Base-by-base conservation (phyloP, 2,113 vertebrate species). In the Alectura lathami region DNA sequence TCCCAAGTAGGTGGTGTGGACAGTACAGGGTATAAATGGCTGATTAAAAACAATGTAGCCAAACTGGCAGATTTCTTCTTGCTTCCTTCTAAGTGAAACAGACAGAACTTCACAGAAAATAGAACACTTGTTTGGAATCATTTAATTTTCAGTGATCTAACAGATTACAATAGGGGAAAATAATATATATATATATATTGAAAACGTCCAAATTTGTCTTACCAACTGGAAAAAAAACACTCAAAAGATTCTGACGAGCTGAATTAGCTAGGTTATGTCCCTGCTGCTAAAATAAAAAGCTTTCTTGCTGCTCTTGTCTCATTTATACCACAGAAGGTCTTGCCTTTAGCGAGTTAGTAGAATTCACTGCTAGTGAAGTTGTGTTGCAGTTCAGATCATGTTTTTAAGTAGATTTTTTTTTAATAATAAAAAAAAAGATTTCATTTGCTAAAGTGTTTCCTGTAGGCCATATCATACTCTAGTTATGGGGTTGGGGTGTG, bases 231-330 rank as follows among this genome's bases (percentile, higher is more conserved):
- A 12, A 56, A 76, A 92, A 88, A 42, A 12, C 89, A 12, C 89
- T 83, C 82, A 80, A 59, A 91, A 75, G 87, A 83, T 51, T 83
- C 67, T 22, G 17, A 91, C 87, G 51, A 85, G 16, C 75, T 89
- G 54, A 57, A 6, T 85, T 89, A 94, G 66, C 50, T 89, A 83
- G 90, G 82, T 88, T 85, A 70, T 53, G 30, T 36, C 34, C 67
- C 67, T 32, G 6, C 69, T 73, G 9, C 75, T 94, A 66, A 95
- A 94, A 91, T 86, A 57, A 86, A 95, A 93, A 88, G n/a, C 72
- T 80, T 80, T 53, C 34, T 69, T 68, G 43, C 36, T 93, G 40
- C n/a, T 45, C 27, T 88, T 48, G 36, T 69, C 27, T 72, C 73
- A n/a, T 80, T 86, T 94, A 34, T 93, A 89, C 78, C 17, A 2